A percentile compares a stretch with the other conserved stretches of the same genome.
These are phyloP conservation scores for Thermophis baileyi DNA, from an alignment of 2,113 vertebrate species.

Conservation along the genomic window DNA sequence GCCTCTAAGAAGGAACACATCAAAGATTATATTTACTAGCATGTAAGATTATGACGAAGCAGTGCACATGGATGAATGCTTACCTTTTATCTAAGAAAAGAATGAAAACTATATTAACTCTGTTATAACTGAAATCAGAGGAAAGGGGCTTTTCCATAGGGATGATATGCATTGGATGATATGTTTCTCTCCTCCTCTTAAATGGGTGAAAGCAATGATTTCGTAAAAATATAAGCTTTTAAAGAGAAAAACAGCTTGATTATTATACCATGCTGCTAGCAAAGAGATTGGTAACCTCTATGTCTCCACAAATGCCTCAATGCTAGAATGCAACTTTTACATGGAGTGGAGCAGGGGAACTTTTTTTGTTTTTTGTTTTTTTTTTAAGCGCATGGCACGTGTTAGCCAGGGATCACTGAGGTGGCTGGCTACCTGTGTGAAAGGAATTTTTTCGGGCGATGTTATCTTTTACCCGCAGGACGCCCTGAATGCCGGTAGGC, in stretches of 20 bases:
- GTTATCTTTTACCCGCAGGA: no score
- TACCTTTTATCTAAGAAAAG: background rate
- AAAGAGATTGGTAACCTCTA: background rate
- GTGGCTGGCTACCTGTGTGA: no score
- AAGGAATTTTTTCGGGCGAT: no score
- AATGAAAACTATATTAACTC: background rate
- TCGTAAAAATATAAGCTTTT: background rate
- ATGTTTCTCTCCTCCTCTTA: background rate
- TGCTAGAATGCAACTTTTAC: background rate
- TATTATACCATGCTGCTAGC: background rate
- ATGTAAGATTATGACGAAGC: background rate
- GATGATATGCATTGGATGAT: background rate
- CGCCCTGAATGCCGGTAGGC: no score
- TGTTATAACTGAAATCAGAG: background rate
- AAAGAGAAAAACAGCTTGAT: background rate
- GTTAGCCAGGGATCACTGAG: no score
- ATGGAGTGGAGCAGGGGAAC: background rate
- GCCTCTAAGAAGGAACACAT: background rate
- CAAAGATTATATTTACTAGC: background rate
- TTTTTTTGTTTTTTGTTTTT: no score
- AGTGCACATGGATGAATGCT: background rate
- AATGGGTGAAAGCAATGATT: background rate
- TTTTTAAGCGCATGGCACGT: no score
- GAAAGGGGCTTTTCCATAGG: background rate
- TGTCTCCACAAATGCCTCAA: background rate